These are phyloP conservation scores for Tribolium madens DNA, from an alignment of 1,140 invertebrate genomes.

Conservation along the genomic window DNA sequence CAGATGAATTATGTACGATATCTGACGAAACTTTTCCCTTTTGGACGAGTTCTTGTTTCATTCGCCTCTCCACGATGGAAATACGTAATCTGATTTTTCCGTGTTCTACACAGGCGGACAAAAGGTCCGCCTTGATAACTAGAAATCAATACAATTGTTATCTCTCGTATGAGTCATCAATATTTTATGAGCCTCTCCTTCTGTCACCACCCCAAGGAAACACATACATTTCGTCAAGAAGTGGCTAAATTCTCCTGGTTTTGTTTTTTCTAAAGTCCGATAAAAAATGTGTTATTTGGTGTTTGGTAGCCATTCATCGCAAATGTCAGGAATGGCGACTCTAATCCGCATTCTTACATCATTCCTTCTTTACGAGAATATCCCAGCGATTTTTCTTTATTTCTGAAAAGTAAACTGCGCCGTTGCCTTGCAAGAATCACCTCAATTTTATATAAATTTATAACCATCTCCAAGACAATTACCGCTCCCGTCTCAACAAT, in stretches of 20 bases:
- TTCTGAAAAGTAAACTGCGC: constrained; percentile 4
- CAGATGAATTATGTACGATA: constrained; percentile 65
- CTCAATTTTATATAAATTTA: constrained; percentile 16
- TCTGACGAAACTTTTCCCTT: constrained; percentile 53
- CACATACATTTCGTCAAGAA: not conserved
- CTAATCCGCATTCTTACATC: constrained; percentile 34
- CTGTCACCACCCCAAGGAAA: not conserved
- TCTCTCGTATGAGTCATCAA: constrained; percentile 34
- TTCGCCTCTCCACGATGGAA: constrained; percentile 32
- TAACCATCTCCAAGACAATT: not conserved
- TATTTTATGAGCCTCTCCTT: constrained; percentile 31
- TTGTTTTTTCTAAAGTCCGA: not conserved
- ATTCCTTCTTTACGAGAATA: constrained; percentile 26
- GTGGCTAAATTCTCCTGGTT: too few species aligned
- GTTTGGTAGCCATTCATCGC: constrained; percentile 10
- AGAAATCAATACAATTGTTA: constrained; percentile 34
- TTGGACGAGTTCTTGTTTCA: constrained; percentile 38
- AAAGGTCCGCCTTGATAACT: constrained; percentile 27
- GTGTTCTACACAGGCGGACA: constrained; percentile 34
- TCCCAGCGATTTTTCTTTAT: constrained; percentile 27
- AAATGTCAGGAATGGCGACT: constrained; percentile 32
- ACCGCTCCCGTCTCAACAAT: not conserved
- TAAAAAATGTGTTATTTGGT: constrained; percentile 21
- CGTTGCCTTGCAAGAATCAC: not conserved
- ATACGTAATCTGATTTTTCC: constrained; percentile 37